Evolutionary conservation across 2,888 invertebrate species (phyloP), one percentile per base, ranked within the genome.

Genomic region (Leptinotarsa peninsularis): DNA sequence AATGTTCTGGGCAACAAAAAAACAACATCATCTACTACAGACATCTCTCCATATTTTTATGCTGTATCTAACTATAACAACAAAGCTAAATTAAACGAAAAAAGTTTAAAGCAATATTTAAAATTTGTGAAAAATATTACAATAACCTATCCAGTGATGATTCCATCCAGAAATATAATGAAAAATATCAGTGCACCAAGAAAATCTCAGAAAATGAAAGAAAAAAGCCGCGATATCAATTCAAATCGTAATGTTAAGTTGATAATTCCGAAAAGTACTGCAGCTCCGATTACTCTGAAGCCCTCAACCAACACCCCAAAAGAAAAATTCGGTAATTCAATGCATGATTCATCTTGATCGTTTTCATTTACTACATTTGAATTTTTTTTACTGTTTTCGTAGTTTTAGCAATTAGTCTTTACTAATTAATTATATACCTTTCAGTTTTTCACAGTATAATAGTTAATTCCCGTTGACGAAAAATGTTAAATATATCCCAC

Each of bases 141-240:
- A 15, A 88, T 88, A 83, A 93, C 95, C 81, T 95, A 94, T 87
- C 95, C 95, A 4, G 92, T 93, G 78, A 89, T 91, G 84, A 91
- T 91, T 81, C 91, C 91, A 4, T 83, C 87, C 54, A 84, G 85
- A 78, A 88, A 88, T 85, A 84, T 85, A 74, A 71, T 84, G 3
- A 88, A 87, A 83, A 85, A 85, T 76, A 83, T 83, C 66, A 85
- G 84, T 78, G 81, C 83, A 58, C 81, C 83, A 56, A 86, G 86
- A 83, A 87, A 88, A 81, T 80, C 82, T 14, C 88, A 87, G 81
- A 89, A 88, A 83, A 85, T 88, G 76, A 88, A 88, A 84, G 89
- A 89, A 81, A 89, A 88, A 83, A 88, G 88, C 79, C 85, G 89
- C 66, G 88, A 89, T 83, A 84, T 88, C 76, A 88, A 88, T 78